Evolutionary conservation across 2,113 vertebrate species (phyloP), one percentile per base, ranked within the genome.

Genomic region (Callipepla californica): DNA sequence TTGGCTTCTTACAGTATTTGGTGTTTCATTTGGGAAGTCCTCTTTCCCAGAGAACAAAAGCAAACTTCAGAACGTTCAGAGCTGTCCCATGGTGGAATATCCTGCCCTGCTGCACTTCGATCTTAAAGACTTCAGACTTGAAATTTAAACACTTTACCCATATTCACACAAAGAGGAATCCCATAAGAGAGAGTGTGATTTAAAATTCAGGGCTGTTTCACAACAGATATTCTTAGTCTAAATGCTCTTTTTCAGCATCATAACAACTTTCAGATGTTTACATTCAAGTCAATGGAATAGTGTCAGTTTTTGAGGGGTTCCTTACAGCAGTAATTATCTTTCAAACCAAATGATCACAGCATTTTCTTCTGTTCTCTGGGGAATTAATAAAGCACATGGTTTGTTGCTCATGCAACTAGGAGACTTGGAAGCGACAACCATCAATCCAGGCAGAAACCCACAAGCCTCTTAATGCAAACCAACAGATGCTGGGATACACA

Each of bases 281-380:
- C n/a, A 51, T 53, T 92, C 3, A 0, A 79, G 84, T 79, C 58
- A 72, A 40, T 65, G 44, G 21, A 87, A 75, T 6, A 81, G 57
- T n/a, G 58, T 87, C 32, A 87, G 61, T 68, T 89, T 90, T 72
- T 18, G 59, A 84, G 44, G 30, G 9, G 9, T 22, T 91, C 70
- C 81, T 93, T 58, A 82, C 6, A 96, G 94, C 81, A 95, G 57
- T 72, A 87, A 76, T 79, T 87, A 76, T 87, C 44, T 85, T 91
- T 73, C 70, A 68, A 72, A 94, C 89, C 36, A 91, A 92, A 85
- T 17, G 58, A 59, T 68, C 40, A 70, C 66, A 84, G 68, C 36
- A 66, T 85, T 82, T 91, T 21, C 45, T 89, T 77, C 58, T 58
- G 40, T 38, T 36, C 70, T 61, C 30, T 53, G 48, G 62, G 78